Base-by-base conservation (phyloP, 2,113 vertebrate genomes). In the Corvus hawaiiensis region DNA sequence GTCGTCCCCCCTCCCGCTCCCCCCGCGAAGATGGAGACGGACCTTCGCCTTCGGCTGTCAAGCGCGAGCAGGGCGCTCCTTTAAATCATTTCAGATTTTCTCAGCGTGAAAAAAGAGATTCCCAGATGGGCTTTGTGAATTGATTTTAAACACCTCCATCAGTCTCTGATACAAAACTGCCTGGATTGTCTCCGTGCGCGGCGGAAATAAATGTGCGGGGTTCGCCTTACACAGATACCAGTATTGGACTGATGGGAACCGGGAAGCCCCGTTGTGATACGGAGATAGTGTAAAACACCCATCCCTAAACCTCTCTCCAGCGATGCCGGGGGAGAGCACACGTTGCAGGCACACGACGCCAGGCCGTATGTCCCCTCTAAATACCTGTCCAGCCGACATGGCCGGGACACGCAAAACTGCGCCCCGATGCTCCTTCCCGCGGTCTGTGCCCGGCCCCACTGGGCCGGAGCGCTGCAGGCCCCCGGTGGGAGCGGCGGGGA, bases 31-130 rank as follows among this genome's bases (percentile, higher is more conserved):
- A 90, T 90, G 94, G 79, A 89, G 88, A 92, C 20, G 83, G 85
- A 91, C 93, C 84, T 94, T 90, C 7, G 55, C 61, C 58, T 93
- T 66, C 44, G 68, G 56, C 58, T 95, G 88, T 92, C 93, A 96
- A 71, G 66, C 41, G 56, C 39, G 52, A 82, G 39, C 35, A 56
- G 37, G 43, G 72, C 43, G 22, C 87, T 69, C 44, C 48, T 67
- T 91, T 48, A 83, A 76, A 86, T n/a, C 4, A 71, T 58, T 77
- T 72, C 43, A 12, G 22, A 55, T 95, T 87, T 73, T 58, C 67
- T 67, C 74, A 71, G 35, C 22, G 12, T 46, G 35, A 72, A 69
- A 71, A 84, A 77, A 93, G 20, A 80, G 39, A 94, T 46, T 39
- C 61, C 26, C 39, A 62, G 19, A 33, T 19, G 33, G 79, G 84